phyloP scores from a whole-genome alignment of 2,113 vertebrate genomes.

The Colius striatus region DNA sequence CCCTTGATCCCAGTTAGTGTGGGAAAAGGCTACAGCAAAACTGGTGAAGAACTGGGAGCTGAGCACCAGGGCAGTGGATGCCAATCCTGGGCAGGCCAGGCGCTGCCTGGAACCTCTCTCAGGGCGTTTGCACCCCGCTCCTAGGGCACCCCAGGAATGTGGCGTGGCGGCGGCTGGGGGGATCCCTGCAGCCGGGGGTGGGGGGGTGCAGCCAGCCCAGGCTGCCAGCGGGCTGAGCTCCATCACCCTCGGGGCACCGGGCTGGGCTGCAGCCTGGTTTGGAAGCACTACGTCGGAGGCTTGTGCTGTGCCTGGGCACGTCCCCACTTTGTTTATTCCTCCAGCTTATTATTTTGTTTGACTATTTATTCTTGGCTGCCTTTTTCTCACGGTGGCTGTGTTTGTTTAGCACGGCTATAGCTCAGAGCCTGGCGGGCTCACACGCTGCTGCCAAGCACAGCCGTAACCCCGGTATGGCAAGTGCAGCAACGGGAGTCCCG shows the following conservation, averaged over 20 bases:
- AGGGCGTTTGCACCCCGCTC: not conserved
- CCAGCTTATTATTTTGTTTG: slow-evolving; percentile 46
- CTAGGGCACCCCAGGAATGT: not conserved
- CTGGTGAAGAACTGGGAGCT: slow-evolving; percentile 12
- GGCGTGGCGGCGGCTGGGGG: not conserved
- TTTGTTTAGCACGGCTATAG: slow-evolving; percentile 16
- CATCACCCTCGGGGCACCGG: not conserved
- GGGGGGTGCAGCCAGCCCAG: accelerated
- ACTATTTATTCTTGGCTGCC: slow-evolving; percentile 52
- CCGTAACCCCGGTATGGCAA: accelerated
- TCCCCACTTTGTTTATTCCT: slow-evolving; percentile 56
- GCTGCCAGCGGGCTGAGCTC: not conserved
- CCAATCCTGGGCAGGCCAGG: not conserved
- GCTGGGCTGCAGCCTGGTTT: not conserved
- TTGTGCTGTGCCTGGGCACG: slow-evolving; percentile 13
- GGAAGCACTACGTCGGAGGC: not conserved
- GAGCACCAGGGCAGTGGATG: not conserved
- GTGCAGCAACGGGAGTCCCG: accelerated
- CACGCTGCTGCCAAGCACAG: accelerated
- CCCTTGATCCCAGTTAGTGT: slow-evolving; percentile 12
- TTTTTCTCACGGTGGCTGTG: slow-evolving; percentile 59
- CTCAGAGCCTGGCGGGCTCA: not conserved
- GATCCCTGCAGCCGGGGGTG: slow-evolving; percentile 6
- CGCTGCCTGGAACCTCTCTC: slow-evolving; percentile 15
- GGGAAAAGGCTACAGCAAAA: not conserved